Evolutionary conservation across 64 coral and sea anemone genomes (phyloP), one percentile per base, ranked within the genome.

Genomic region (Porites lutea): DNA sequence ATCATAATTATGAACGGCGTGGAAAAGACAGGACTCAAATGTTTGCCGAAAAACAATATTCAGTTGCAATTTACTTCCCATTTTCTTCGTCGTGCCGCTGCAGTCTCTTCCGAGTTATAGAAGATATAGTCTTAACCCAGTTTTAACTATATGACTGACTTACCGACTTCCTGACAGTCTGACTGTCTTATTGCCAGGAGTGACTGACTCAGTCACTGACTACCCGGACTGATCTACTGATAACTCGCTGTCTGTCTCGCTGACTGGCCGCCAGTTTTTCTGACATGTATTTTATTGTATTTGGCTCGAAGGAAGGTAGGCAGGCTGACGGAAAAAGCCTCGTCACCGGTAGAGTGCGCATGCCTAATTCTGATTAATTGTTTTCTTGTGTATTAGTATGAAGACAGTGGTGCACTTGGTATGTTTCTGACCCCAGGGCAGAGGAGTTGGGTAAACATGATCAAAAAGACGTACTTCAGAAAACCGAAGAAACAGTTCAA

Each of bases 361-460:
- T 37, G 27, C 27, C 0, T 37, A 37, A 37, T 37, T 37, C 13
- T 73, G 71, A 73, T 46, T 73, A 37, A 47, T 46, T 73, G 71
- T 61, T 79, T 43, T 27, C 20, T 3, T 12, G 20, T 67, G 11
- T 83, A 15, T 65, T 37, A 99, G 97, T 99, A 99, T 71, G 97
- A 99, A 86, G 97, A 99, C 72, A 99, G 83, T 23, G 97, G 94
- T 37, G 94, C 97, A 8, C 83, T 99, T 22, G 97, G 97, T 12
- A 93, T 99, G 53, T 92, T 99, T 59, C 74, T 99, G 19, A 99
- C 97, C 8, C 94, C 97, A 52, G 89, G 91, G 51, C 97, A 99
- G 43, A 92, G 97, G 62, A 99, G 88, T n/a, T 99, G 97, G 97
- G 97, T 99, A 4, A 99, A 99, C 63, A 95, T 94, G 4, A 87